Conservation (phyloP, 2,797 vertebrate genomes). For the Onychomys leucogaster region DNA sequence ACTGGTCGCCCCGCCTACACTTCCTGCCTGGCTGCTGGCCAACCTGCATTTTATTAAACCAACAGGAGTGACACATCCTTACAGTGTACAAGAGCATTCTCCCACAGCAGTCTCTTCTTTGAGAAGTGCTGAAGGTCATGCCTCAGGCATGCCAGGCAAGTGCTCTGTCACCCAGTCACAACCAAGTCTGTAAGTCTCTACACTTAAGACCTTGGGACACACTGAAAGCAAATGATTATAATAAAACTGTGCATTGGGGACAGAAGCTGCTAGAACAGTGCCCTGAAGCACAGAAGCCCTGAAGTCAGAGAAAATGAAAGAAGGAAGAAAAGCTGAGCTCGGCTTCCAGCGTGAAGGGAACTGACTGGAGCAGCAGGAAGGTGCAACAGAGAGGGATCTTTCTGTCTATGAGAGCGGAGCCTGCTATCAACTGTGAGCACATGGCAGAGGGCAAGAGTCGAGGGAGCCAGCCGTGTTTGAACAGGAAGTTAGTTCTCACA, state of each 20-base stretch:
- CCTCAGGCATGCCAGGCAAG: background rate
- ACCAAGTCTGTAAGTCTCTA: background rate
- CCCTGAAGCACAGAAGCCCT: background rate
- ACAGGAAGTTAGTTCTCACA: background rate
- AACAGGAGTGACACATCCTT: too few relatives aligned
- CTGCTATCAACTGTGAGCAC: background rate
- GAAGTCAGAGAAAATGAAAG: conserved; percentile 27
- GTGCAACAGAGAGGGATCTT: background rate
- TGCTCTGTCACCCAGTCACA: background rate
- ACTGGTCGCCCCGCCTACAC: too few relatives aligned
- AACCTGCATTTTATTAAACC: too few relatives aligned
- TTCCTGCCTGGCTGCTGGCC: too few relatives aligned
- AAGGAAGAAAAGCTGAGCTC: background rate
- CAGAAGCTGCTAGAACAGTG: background rate
- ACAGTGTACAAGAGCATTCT: too few relatives aligned
- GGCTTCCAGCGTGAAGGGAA: conserved; percentile 4
- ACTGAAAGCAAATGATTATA: background rate
- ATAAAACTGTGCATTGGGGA: background rate
- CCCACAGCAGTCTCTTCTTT: background rate
- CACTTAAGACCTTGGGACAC: conserved; percentile 45
- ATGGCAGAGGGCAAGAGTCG: background rate
- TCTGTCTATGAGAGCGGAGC: background rate
- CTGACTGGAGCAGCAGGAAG: background rate
- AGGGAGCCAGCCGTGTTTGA: background rate
- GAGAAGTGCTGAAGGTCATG: background rate